A percentile compares a stretch with the other conserved stretches of the same genome.
Evolutionary conservation across 2,113 vertebrate species (phyloP).

Genomic region (Orthonyx spaldingii): DNA sequence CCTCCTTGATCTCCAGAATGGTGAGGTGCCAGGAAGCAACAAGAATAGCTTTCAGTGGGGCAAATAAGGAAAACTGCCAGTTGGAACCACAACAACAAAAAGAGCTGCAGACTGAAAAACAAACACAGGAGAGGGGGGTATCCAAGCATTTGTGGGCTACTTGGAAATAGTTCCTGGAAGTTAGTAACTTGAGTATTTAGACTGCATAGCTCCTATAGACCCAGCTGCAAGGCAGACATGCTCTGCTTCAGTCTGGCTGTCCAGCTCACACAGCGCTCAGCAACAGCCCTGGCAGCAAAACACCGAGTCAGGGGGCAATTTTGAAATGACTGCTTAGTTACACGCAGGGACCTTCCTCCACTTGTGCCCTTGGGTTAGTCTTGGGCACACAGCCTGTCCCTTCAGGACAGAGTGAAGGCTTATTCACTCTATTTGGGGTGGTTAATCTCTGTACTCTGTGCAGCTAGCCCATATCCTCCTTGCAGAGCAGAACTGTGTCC

Average conservation of each 20-base stretch:
- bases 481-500: background rate
- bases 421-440: background rate
- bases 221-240: background rate
- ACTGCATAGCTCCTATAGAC: background rate
- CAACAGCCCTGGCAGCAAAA: background rate
- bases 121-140: background rate
- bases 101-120: background rate
- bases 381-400: background rate
- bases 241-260: background rate
- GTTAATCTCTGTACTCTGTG: background rate
- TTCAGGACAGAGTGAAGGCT: background rate
- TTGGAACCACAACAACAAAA: background rate
- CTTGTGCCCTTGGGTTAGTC: rapidly evolving
- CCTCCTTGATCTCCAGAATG: background rate
- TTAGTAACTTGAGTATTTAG: background rate
- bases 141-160: background rate
- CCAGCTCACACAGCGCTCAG: background rate
- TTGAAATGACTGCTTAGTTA: background rate
- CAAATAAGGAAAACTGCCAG: background rate
- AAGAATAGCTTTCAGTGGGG: background rate
- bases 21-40: background rate
- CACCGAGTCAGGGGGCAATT: rapidly evolving
- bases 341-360: background rate
- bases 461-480: background rate
- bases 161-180: background rate